Percentiles rank a stretch among this genome's conserved stretches.
phyloP scores from a whole-genome alignment of 2,797 vertebrate genomes.

The Poeciliopsis turneri region DNA sequence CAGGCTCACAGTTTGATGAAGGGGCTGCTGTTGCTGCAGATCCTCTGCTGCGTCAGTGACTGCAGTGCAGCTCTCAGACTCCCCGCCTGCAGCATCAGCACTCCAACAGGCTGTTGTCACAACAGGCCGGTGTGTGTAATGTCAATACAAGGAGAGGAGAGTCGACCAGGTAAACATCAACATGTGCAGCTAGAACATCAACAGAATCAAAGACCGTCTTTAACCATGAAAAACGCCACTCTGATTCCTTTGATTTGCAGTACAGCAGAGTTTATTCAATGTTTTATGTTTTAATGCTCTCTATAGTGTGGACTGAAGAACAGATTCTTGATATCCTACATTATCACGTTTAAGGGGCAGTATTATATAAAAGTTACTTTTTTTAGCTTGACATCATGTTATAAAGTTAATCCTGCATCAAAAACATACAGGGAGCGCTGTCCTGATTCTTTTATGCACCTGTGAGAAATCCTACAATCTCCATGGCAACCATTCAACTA shows the following conservation, averaged over 20 bases:
- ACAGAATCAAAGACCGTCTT: not conserved
- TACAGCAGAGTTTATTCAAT: not conserved
- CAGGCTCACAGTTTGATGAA: not conserved
- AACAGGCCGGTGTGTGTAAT: conserved; percentile 60
- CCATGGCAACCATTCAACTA: too few species aligned
- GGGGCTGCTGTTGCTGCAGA: not conserved
- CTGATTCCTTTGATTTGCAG: not conserved
- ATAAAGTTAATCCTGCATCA: too few species aligned
- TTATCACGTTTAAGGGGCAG: not conserved
- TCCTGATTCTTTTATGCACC: too few species aligned
- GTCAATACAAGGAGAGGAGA: conserved; percentile 46
- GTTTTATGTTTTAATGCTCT: not conserved
- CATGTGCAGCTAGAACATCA: not conserved
- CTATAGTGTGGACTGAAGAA: not conserved
- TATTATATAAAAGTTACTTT: too few species aligned
- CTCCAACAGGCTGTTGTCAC: conserved; percentile 49
- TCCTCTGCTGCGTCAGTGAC: not conserved
- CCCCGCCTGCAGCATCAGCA: conserved; percentile 20
- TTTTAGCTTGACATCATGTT: too few species aligned
- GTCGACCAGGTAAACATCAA: not conserved
- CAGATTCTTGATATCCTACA: not conserved
- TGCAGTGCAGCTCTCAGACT: not conserved
- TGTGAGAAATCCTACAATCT: too few species aligned
- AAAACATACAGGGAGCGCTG: too few species aligned
- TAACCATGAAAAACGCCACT: not conserved